Base-by-base conservation (phyloP, 2,888 invertebrate species). In the Tetrapedia diversipes region DNA sequence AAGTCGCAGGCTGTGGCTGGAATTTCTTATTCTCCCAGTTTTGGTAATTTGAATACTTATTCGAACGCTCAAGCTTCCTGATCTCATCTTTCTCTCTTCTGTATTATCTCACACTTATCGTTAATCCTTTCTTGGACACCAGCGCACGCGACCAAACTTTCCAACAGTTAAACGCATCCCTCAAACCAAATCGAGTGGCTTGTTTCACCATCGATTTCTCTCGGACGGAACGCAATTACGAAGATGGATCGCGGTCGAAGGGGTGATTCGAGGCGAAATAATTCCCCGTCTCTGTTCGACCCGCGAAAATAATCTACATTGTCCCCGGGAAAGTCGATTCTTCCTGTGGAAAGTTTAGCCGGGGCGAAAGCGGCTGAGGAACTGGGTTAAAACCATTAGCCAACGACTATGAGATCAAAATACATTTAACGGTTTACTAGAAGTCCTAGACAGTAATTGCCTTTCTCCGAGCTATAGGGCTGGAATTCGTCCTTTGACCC, bases 361-460 rank as follows among this genome's bases (percentile, higher is more conserved):
- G n/a, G 10, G 34, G 7, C n/a, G 63, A 51, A 43, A 53, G 27
- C 43, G 22, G 11, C 11, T 6, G 73, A 22, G n/a, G n/a, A 74
- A 74, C 56, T 74, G 63, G 73, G 73, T 63, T 63, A 63, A 74
- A 63, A 63, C 41, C 73, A 73, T 74, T 74, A 63, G 41, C 73
- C 63, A 19, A 41, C 51, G 73, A 61, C 72, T 72, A 61, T 34
- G 72, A 63, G 73, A 73, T 61, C 54, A 70, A 70, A 70, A 70
- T 66, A 54, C 54, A 32, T 54, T 70, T 39, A 65, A 70, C 54
- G 67, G 32, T 66, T 66, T 37, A 66, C 67, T 56, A 56, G 39
- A 70, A 66, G 66, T 66, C 54, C 34, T 37, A n/a, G 67, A 47
- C 47, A n/a, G 54, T 70, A 66, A 70, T 70, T 56, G 39, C 66